Percentiles rank a stretch among this genome's conserved stretches.
These are phyloP conservation scores for Neotoxoptera formosana DNA, from an alignment of 1,140 invertebrate species.

Conservation along the genomic window DNA sequence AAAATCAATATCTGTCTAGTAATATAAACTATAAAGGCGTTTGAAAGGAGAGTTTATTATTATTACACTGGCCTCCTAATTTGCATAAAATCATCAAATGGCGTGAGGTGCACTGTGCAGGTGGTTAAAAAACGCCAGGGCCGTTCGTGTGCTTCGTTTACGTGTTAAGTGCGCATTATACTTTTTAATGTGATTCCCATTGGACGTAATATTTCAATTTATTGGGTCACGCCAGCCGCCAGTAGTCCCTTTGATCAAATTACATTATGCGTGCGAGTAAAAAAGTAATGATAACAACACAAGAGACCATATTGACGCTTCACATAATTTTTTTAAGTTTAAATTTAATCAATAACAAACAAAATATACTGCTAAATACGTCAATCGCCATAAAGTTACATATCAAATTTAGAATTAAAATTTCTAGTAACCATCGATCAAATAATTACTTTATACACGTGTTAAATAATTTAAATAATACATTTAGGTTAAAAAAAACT, in stretches of 20 bases:
- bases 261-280: constrained; percentile 33
- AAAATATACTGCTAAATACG: background rate
- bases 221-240: constrained; percentile 45
- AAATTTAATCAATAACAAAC: background rate
- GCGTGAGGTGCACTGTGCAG: constrained; percentile 33
- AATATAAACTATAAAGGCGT: constrained; percentile 13
- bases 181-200: constrained; percentile 43
- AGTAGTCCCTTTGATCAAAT: constrained; percentile 23
- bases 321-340: background rate
- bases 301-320: background rate
- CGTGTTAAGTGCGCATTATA: constrained; percentile 48
- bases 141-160: constrained; percentile 27
- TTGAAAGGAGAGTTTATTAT: background rate
- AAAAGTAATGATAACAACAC: constrained; percentile 35
- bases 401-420: background rate
- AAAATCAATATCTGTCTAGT: background rate
- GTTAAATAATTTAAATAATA: too few relatives aligned
- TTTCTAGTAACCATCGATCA: too few relatives aligned
- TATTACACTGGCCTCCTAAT: constrained; percentile 23
- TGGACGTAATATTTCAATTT: constrained; percentile 51
- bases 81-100: constrained; percentile 46
- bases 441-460: too few relatives aligned
- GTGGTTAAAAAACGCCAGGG: constrained; percentile 8
- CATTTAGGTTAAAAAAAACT: too few relatives aligned
- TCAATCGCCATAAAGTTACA: background rate